Evolutionary conservation across 2,888 invertebrate genomes (phyloP).

Genomic region (Zele albiditarsus): DNA sequence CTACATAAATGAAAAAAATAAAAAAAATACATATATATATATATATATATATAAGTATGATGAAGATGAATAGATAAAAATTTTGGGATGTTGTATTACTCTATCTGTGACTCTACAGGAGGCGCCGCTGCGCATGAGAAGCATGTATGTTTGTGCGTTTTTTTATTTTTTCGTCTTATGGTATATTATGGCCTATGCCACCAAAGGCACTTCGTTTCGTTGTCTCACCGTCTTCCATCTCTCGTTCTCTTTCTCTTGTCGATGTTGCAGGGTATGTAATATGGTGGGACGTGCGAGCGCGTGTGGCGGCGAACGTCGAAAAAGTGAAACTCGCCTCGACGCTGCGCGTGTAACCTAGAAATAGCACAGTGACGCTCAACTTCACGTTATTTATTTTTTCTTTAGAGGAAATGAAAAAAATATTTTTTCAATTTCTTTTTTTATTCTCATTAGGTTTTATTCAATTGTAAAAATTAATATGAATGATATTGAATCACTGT

Average conservation of each 20-base stretch:
- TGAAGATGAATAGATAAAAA: constrained; percentile 3
- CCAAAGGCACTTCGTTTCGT: not conserved
- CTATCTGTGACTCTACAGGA: not conserved
- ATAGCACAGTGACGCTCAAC: constrained; percentile 71
- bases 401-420: not conserved
- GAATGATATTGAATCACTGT: no score
- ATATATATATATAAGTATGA: not conserved
- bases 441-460: no score
- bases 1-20: no score
- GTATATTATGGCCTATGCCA: not conserved
- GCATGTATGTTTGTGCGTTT: not conserved
- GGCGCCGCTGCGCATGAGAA: constrained; percentile 24
- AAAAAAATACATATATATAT: no score
- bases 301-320: constrained; percentile 69
- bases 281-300: constrained; percentile 53
- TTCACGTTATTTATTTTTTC: constrained; percentile 46
- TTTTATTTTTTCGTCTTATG: constrained; percentile 13
- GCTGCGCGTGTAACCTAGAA: constrained; percentile 73
- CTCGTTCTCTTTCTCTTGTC: not conserved
- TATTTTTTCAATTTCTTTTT: no score
- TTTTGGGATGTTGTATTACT: not conserved
- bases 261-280: not conserved
- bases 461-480: no score
- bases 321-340: constrained; percentile 72
- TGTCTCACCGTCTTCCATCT: constrained; percentile 3